phyloP scores from a whole-genome alignment of 2,888 invertebrate genomes.

The Oligia latruncula region DNA sequence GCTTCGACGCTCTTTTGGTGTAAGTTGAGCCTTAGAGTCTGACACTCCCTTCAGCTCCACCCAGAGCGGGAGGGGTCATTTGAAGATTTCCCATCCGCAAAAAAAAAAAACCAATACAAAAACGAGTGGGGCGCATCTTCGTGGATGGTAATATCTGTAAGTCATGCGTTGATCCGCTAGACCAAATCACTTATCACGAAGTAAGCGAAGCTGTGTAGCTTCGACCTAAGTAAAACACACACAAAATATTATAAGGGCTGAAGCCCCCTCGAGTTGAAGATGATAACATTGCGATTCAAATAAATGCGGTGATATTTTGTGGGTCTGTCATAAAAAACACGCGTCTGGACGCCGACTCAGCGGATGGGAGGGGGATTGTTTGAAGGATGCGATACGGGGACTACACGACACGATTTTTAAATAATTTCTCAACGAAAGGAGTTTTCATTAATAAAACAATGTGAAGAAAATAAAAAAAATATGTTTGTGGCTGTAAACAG shows the following conservation, averaged over 20 bases:
- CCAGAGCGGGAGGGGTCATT: too few species aligned
- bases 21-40: too few species aligned
- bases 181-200: not conserved
- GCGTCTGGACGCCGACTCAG: slow-evolving; percentile 78
- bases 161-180: not conserved
- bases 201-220: not conserved
- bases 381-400: slow-evolving; percentile 17
- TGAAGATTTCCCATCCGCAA: too few species aligned
- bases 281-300: slow-evolving; percentile 83
- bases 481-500: too few species aligned
- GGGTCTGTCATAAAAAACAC: slow-evolving; percentile 82
- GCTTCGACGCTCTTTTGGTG: too few species aligned
- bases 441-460: too few species aligned
- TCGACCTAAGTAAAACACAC: slow-evolving; percentile 30
- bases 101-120: too few species aligned
- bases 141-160: too few species aligned
- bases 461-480: too few species aligned
- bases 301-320: slow-evolving; percentile 79
- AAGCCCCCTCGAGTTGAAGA: slow-evolving; percentile 62
- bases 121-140: too few species aligned
- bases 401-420: slow-evolving; percentile 18
- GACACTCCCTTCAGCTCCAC: too few species aligned
- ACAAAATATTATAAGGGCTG: slow-evolving; percentile 48
- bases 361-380: slow-evolving; percentile 56
- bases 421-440: too few species aligned